These are phyloP conservation scores for Diabrotica balteata DNA, from an alignment of 2,888 invertebrate species.

Conservation along the genomic window DNA sequence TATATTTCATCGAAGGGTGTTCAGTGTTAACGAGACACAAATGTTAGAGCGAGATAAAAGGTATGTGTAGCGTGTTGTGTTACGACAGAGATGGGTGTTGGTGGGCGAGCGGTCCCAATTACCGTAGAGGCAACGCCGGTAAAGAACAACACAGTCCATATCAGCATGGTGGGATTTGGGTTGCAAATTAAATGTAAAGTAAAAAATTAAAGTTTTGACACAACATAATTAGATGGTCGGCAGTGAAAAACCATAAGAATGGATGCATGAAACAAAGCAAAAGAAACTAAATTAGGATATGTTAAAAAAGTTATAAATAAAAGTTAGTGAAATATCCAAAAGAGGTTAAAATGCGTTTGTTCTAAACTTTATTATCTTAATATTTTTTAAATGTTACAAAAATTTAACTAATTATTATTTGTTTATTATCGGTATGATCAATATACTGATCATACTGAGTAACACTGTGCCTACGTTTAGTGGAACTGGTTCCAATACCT, in stretches of 20 bases:
- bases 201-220: slow-evolving; percentile 38
- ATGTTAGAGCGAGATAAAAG: slow-evolving; percentile 35
- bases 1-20: slow-evolving; percentile 29
- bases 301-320: slow-evolving; percentile 13
- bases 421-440: too few species aligned
- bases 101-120: slow-evolving; percentile 53
- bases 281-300: slow-evolving; percentile 43
- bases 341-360: too few species aligned
- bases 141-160: slow-evolving; percentile 42
- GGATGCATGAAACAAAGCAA: slow-evolving; percentile 62
- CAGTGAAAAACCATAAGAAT: slow-evolving; percentile 46
- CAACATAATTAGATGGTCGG: slow-evolving; percentile 33
- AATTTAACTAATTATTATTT: too few species aligned
- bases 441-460: too few species aligned
- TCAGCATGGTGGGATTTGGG: slow-evolving; percentile 37
- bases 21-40: slow-evolving; percentile 34
- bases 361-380: too few species aligned
- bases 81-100: slow-evolving; percentile 46
- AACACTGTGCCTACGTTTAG: too few species aligned
- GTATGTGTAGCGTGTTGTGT: slow-evolving; percentile 34
- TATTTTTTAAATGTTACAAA: too few species aligned
- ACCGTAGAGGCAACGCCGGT: slow-evolving; percentile 44
- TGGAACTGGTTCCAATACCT: too few species aligned
- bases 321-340: not conserved
- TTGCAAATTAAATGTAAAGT: slow-evolving; percentile 43